Evolutionary conservation across 2,113 vertebrate species (phyloP).

Genomic region (Bos indicus): DNA sequence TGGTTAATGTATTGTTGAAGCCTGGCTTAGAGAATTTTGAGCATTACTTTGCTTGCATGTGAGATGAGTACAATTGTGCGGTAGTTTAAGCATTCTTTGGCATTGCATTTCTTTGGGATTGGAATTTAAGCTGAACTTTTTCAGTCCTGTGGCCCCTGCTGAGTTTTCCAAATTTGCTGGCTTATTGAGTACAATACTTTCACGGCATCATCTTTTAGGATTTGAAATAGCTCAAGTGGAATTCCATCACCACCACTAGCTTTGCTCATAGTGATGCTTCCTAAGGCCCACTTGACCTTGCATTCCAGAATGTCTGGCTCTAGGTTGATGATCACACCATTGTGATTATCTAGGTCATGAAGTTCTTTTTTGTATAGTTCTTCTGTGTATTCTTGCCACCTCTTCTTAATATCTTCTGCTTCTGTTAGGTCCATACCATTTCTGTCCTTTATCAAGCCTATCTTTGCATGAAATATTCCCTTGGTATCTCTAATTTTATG

Average conservation of each 20-base stretch:
- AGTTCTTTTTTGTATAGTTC: neutral
- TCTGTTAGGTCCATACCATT: neutral
- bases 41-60: neutral
- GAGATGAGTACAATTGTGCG: neutral
- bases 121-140: neutral
- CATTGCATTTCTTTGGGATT: neutral
- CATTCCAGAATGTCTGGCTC: neutral
- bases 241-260: neutral
- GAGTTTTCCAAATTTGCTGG: neutral
- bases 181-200: neutral
- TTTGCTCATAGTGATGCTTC: neutral
- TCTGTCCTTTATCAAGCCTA: neutral
- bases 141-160: neutral
- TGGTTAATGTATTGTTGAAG: neutral
- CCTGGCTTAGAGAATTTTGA: neutral
- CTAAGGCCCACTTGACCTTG: neutral
- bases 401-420: neutral
- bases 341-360: neutral
- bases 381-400: neutral
- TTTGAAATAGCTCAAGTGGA: neutral
- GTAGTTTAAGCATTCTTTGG: neutral
- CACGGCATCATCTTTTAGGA: neutral
- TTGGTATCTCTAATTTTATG: neutral
- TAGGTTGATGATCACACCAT: neutral
- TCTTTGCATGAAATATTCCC: neutral